Evolutionary conservation across 2,797 vertebrate species (phyloP).

Genomic region (Crenuchus spilurus): DNA sequence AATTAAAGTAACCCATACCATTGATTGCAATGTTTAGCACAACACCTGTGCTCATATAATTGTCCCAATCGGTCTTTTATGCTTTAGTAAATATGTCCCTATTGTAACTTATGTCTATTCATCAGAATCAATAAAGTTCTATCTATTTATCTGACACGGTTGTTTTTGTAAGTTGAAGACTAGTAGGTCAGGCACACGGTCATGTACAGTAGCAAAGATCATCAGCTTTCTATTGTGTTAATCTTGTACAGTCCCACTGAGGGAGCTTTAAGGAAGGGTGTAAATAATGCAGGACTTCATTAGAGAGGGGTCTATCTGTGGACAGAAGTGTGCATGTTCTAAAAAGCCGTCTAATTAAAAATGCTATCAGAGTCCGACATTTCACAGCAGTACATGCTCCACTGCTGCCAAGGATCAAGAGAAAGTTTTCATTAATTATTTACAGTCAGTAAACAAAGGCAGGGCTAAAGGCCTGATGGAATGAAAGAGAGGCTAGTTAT

Average conservation of each 20-base stretch:
- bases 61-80: no score
- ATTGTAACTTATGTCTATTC: background rate
- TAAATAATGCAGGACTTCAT: constrained; percentile 71
- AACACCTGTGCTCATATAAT: no score
- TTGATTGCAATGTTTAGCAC: no score
- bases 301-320: constrained; percentile 53
- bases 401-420: constrained; percentile 61
- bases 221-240: constrained; percentile 27
- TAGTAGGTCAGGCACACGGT: constrained; percentile 1
- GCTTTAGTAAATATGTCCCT: no score
- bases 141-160: no score
- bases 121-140: no score
- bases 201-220: constrained; percentile 39
- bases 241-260: constrained; percentile 46
- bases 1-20: no score
- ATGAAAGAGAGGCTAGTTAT: background rate
- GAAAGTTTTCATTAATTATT: constrained; percentile 68
- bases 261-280: constrained; percentile 58
- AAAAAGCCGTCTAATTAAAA: constrained; percentile 66
- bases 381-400: constrained; percentile 53
- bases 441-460: constrained; percentile 50
- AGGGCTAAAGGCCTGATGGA: constrained; percentile 23
- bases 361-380: constrained; percentile 66
- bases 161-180: background rate
- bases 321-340: constrained; percentile 51